These are phyloP conservation scores for Allobates femoralis DNA, from an alignment of 2,797 vertebrate species.

Conservation along the genomic window DNA sequence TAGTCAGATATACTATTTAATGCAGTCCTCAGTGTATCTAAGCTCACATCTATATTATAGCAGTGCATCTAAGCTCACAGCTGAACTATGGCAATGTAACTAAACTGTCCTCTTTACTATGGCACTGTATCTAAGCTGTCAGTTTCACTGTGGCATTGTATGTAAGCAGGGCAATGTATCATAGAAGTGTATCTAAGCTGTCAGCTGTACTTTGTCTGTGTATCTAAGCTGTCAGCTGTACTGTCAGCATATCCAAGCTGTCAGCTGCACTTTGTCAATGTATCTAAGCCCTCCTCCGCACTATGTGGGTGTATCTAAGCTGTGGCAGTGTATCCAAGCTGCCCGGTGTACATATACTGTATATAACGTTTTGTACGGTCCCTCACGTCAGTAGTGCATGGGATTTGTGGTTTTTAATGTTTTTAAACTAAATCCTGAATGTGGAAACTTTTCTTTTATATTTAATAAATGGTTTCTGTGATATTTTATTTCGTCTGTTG, in stretches of 20 bases:
- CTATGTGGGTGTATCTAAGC: not conserved
- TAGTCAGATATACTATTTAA: not conserved
- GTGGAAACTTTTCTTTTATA: slow-evolving; percentile 54
- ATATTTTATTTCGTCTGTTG: slow-evolving; percentile 6
- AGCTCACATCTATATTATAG: not conserved
- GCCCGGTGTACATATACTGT: slow-evolving; percentile 31
- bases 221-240: not conserved
- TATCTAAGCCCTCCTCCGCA: not conserved
- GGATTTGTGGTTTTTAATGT: slow-evolving; percentile 58
- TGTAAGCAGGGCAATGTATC: not conserved
- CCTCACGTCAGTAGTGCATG: slow-evolving; percentile 32
- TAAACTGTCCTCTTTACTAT: not conserved
- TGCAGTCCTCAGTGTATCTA: not conserved
- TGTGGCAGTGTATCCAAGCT: not conserved
- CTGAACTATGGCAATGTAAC: not conserved
- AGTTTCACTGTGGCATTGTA: not conserved
- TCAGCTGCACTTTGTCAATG: not conserved
- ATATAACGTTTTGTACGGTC: slow-evolving; percentile 43
- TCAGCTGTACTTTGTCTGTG: not conserved
- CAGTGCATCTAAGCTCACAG: not conserved
- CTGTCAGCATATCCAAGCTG: not conserved
- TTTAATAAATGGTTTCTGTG: slow-evolving; percentile 59
- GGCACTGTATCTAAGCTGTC: not conserved
- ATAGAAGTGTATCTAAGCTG: not conserved
- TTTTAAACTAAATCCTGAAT: slow-evolving; percentile 47